phyloP scores from a whole-genome alignment of 2,888 invertebrate species.

The Leucoptera coffeella region DNA sequence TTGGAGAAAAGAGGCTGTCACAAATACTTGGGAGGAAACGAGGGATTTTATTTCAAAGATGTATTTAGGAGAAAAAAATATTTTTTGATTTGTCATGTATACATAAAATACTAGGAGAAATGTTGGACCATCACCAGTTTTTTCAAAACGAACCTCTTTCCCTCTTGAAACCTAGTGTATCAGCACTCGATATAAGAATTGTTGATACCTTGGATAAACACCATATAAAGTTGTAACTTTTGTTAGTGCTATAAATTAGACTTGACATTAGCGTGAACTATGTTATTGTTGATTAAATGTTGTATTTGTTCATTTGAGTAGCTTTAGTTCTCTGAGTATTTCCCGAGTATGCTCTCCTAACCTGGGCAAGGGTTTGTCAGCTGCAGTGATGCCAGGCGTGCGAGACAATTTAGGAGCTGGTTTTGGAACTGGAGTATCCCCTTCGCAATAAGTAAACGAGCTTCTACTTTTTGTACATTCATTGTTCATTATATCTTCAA shows the following conservation, averaged over 20 bases:
- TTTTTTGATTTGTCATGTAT: slow-evolving; percentile 29
- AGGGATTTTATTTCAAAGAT: slow-evolving; percentile 26
- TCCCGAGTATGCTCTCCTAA: slow-evolving; percentile 64
- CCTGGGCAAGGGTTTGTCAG: slow-evolving; percentile 23
- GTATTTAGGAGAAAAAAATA: slow-evolving; percentile 25
- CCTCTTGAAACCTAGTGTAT: no score
- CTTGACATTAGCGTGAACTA: slow-evolving; percentile 19
- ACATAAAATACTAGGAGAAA: slow-evolving; percentile 17
- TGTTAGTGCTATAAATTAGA: slow-evolving; percentile 16
- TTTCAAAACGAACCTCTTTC: no score
- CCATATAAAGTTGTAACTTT: slow-evolving; percentile 20
- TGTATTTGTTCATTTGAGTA: slow-evolving; percentile 53
- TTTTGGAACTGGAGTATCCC: slow-evolving; percentile 52
- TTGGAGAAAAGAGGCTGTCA: slow-evolving; percentile 53
- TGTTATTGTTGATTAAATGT: slow-evolving; percentile 26
- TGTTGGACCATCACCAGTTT: no score
- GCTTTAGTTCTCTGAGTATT: slow-evolving; percentile 61
- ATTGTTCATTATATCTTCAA: slow-evolving; percentile 62
- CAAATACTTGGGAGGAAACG: no score
- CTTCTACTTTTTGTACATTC: slow-evolving; percentile 60
- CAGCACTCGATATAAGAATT: no score
- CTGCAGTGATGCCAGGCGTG: slow-evolving; percentile 61
- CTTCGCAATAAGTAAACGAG: slow-evolving; percentile 48
- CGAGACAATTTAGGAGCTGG: slow-evolving; percentile 75
- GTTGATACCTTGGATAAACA: slow-evolving; percentile 27